Evolutionary conservation across 2,888 invertebrate genomes (phyloP).

Genomic region (Melanargia galathea): DNA sequence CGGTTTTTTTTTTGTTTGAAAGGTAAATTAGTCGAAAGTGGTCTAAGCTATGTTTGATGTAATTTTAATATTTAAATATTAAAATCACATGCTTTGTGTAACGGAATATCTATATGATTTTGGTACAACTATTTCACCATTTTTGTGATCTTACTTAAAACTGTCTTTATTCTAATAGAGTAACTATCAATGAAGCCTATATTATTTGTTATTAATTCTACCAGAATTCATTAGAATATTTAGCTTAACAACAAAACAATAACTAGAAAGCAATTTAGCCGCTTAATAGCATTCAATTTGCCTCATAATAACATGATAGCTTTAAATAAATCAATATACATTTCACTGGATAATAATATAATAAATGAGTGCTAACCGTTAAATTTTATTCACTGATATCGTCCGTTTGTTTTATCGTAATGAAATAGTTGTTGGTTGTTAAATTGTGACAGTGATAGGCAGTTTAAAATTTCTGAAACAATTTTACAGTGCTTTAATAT

Average conservation of each 20-base stretch:
- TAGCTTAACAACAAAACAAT: background rate
- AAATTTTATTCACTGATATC: background rate
- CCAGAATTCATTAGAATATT: background rate
- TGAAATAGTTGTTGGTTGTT: background rate
- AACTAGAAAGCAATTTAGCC: background rate
- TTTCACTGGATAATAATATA: background rate
- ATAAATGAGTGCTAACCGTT: background rate
- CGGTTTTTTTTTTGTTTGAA: too few relatives aligned
- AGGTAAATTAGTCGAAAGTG: too few relatives aligned
- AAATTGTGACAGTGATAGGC: background rate
- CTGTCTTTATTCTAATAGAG: too few relatives aligned
- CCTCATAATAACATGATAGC: background rate
- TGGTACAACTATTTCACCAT: too few relatives aligned
- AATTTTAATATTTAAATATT: too few relatives aligned
- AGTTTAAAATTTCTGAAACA: background rate
- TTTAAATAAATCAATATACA: slow-evolving; percentile 2
- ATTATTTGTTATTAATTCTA: background rate
- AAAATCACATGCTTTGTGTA: too few relatives aligned
- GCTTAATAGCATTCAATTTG: slow-evolving; percentile 1
- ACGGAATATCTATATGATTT: too few relatives aligned
- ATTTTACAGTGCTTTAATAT: background rate
- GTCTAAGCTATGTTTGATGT: background rate
- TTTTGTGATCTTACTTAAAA: too few relatives aligned
- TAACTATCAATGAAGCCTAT: too few relatives aligned
- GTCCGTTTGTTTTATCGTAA: background rate